Evolutionary conservation across 2,888 invertebrate genomes (phyloP).

Genomic region (Scelioninae gen. 2): DNA sequence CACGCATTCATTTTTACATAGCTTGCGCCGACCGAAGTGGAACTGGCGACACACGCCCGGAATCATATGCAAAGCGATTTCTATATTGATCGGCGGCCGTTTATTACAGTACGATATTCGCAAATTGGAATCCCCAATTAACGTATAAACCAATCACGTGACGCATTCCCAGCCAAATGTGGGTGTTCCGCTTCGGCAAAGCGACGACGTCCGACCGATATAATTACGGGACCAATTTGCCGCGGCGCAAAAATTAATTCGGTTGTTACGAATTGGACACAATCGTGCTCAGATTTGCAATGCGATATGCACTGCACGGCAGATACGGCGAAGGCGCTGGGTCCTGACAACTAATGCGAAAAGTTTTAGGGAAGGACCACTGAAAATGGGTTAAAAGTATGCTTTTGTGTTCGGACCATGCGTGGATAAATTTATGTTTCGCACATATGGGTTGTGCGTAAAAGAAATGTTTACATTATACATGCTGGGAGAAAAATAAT

Average conservation of each 20-base stretch:
- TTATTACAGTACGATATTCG: slow-evolving; percentile 56
- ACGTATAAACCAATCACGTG: slow-evolving; percentile 52
- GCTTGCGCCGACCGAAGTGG: slow-evolving; percentile 40
- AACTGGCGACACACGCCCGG: slow-evolving; percentile 11
- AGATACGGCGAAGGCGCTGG: too few species aligned
- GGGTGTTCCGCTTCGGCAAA: slow-evolving; percentile 35
- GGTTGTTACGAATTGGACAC: slow-evolving; percentile 25
- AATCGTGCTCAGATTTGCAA: slow-evolving; percentile 26
- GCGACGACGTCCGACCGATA: slow-evolving; percentile 42
- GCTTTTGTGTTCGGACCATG: too few species aligned
- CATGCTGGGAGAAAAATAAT: too few species aligned
- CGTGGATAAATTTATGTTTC: too few species aligned
- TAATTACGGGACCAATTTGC: slow-evolving; percentile 51
- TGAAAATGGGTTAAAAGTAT: too few species aligned
- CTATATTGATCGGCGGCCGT: slow-evolving; percentile 53
- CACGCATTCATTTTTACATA: slow-evolving; percentile 4
- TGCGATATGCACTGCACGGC: too few species aligned
- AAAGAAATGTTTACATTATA: too few species aligned
- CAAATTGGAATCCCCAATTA: slow-evolving; percentile 58
- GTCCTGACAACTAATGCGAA: too few species aligned
- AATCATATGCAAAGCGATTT: slow-evolving; percentile 53
- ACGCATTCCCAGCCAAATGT: slow-evolving; percentile 49
- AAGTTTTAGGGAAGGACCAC: too few species aligned
- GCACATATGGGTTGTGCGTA: too few species aligned
- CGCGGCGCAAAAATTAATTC: slow-evolving; percentile 46